These are phyloP conservation scores for Oriolus oriolus DNA, from an alignment of 2,113 vertebrate genomes.

Conservation along the genomic window DNA sequence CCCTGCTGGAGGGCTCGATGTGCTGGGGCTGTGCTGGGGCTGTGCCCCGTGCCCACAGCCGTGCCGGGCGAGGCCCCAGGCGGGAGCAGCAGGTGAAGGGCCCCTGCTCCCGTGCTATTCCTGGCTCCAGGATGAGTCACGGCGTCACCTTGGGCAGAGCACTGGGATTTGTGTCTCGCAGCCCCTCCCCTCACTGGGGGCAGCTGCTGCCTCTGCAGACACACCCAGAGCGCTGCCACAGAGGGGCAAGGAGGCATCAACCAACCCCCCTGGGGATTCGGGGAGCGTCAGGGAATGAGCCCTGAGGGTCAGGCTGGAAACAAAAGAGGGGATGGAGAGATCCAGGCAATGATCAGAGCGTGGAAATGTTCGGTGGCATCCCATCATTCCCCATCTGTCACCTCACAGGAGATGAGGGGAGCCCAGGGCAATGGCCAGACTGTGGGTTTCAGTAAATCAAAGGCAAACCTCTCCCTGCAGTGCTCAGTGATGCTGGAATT, in stretches of 20 bases:
- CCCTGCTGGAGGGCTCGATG: background rate
- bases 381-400: accelerated
- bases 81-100: background rate
- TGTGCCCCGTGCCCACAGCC: accelerated
- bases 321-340: background rate
- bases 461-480: background rate
- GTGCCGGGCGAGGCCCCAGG: accelerated
- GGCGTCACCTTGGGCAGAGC: background rate
- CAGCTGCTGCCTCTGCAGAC: background rate
- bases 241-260: background rate
- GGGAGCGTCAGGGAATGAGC: background rate
- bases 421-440: background rate
- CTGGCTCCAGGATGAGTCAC: background rate
- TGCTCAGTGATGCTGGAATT: background rate
- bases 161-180: background rate
- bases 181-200: background rate
- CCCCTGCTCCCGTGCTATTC: background rate
- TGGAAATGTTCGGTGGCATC: background rate
- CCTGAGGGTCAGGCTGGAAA: background rate
- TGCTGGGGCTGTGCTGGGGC: accelerated
- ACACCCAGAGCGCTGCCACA: background rate
- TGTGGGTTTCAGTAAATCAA: background rate
- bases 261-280: background rate
- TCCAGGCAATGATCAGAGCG: background rate
- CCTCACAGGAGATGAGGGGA: background rate